Base-by-base conservation (phyloP, 2,113 vertebrate species). In the Mystacornis crossleyi region DNA sequence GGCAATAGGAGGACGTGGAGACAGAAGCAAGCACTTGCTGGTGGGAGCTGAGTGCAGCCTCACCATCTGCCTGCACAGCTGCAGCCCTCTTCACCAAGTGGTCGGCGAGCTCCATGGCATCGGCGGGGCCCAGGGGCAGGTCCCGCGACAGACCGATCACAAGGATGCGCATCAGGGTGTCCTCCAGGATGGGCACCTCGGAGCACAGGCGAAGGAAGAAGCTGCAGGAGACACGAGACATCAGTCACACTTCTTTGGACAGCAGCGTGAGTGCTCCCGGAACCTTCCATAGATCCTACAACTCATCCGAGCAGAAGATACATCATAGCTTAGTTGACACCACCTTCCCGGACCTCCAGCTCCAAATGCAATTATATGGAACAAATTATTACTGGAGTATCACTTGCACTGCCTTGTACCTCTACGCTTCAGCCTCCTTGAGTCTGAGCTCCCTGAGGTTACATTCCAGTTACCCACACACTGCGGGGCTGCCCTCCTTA, bases 181-280 rank as follows among this genome's bases (percentile, higher is more conserved):
- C 99, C 94, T 99, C 99, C 62, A 99, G 96, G 91, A 99, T 98
- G 18, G 99, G 99, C 82, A 99, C 99, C 97, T 99, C 99, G 0
- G 99, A 99, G 98, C 99, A 99, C 43, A 99, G 99, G 55, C 99
- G 99, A 2, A 99, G 99, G 97, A 99, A 99, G 97, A 99, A 99
- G 97, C 99, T 99, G 97, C 31, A 43, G 2, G 29, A 61, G 26
- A 57, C 8, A 64, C 2, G 19, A 91, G 18, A 66, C 54, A 58
- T 25, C 79, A 28, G 7, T 43, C 26, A 66, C 0, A 0, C 24
- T 21, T 17, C 36, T 54, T 29, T 18, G 9, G 18, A 42, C 36
- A 50, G 47, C 12, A 57, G 36, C 8, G 0, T 0, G 18, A 84
- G 15, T 25, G 18, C 6, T 77, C 45, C 54, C 8, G 6, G 50